Evolutionary conservation across 1,140 invertebrate species (phyloP).

Genomic region (Drosophila oshimai): DNA sequence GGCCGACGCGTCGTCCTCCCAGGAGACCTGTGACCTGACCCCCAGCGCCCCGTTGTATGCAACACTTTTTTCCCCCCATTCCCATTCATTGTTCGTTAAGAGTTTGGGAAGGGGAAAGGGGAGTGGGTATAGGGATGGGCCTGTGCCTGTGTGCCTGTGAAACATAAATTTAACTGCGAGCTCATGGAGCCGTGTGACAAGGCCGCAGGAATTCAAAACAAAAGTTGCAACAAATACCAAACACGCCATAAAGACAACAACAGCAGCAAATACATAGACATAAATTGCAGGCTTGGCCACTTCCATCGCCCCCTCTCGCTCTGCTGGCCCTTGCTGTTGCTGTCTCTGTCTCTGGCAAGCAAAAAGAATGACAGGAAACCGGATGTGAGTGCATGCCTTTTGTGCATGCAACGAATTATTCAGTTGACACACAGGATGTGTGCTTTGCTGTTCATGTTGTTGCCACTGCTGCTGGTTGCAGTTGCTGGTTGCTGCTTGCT

Average conservation of each 20-base stretch:
- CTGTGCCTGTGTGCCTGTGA: constrained; percentile 43
- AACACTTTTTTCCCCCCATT: constrained; percentile 45
- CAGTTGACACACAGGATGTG: constrained; percentile 79
- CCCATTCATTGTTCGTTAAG: constrained; percentile 63
- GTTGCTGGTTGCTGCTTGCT: constrained; percentile 10
- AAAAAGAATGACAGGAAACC: constrained; percentile 81
- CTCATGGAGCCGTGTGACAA: constrained; percentile 75
- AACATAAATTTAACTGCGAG: constrained; percentile 76
- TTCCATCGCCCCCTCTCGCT: background rate
- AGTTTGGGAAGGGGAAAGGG: no score
- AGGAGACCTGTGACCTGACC: constrained; percentile 30
- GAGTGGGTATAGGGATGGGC: no score
- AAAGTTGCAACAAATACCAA: constrained; percentile 80
- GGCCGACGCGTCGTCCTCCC: constrained; percentile 31
- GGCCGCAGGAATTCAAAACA: constrained; percentile 80
- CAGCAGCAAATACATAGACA: constrained; percentile 59
- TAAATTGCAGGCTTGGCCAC: constrained; percentile 57
- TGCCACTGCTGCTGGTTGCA: constrained; percentile 35
- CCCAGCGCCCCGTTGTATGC: constrained; percentile 34
- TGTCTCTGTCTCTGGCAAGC: constrained; percentile 45
- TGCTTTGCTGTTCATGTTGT: constrained; percentile 69
- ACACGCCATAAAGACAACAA: constrained; percentile 76
- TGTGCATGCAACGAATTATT: constrained; percentile 81
- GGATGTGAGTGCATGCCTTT: constrained; percentile 80
- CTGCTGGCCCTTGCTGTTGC: constrained; percentile 5